Evolutionary conservation across 1,140 invertebrate species (phyloP).

Genomic region (Triops longicaudatus): DNA sequence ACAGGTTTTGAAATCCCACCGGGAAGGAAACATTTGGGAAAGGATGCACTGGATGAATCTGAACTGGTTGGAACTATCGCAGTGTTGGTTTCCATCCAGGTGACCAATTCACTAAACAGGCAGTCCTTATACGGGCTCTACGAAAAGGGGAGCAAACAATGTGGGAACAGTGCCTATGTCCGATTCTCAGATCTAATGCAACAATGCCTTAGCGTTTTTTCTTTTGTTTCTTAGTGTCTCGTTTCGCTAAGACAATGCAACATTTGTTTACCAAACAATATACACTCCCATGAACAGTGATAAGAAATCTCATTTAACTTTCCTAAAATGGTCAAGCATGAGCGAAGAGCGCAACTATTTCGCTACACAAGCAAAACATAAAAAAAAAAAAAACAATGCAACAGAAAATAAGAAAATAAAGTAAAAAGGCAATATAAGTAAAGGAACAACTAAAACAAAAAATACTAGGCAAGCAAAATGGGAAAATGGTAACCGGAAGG

Average conservation of each 20-base stretch:
- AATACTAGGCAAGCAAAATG: neutral
- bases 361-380: too few relatives aligned
- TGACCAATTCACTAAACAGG: neutral
- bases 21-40: neutral
- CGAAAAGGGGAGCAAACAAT: neutral
- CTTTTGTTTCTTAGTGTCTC: too few relatives aligned
- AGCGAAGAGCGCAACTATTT: too few relatives aligned
- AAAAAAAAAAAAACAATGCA: too few relatives aligned
- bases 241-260: neutral
- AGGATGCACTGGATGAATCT: neutral
- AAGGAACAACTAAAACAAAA: neutral
- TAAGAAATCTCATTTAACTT: too few relatives aligned
- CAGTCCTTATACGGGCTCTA: neutral
- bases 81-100: neutral
- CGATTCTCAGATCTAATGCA: constrained; percentile 12
- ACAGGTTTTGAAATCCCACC: too few relatives aligned
- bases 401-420: too few relatives aligned
- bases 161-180: neutral
- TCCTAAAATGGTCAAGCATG: too few relatives aligned
- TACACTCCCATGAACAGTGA: too few relatives aligned
- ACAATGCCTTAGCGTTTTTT: neutral
- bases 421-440: neutral
- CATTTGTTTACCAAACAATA: too few relatives aligned
- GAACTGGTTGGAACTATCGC: neutral
- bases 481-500: neutral